Conservation (phyloP, 1,140 invertebrate genomes). For the Euura lappo region DNA sequence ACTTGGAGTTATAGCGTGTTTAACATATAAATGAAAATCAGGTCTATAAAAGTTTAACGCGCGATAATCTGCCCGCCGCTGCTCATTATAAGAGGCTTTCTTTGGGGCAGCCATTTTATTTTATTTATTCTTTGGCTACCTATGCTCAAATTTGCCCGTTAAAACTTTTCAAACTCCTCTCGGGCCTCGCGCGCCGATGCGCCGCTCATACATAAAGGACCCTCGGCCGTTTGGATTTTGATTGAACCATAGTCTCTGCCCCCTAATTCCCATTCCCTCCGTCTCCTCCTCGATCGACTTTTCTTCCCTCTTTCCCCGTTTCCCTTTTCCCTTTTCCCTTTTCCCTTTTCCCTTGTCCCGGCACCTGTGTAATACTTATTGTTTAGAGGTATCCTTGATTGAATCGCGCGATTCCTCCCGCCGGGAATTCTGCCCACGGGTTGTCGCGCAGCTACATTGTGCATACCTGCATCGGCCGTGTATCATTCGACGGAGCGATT, state of each 20-base stretch:
- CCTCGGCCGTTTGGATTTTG: neutral
- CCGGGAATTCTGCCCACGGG: neutral
- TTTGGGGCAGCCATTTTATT: slow-evolving; percentile 1
- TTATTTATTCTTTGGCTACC: slow-evolving; percentile 5
- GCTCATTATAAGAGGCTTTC: neutral
- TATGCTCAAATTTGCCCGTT: neutral
- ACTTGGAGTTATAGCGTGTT: slow-evolving; percentile 5
- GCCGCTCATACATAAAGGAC: neutral
- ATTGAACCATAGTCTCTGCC: too few relatives aligned
- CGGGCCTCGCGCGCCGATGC: neutral
- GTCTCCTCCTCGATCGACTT: too few relatives aligned
- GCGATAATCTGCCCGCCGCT: slow-evolving; percentile 2
- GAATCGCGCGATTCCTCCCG: neutral
- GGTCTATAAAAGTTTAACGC: slow-evolving; percentile 7
- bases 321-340: neutral
- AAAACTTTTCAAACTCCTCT: neutral
- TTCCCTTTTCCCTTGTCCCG: too few relatives aligned
- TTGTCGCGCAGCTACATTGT: too few relatives aligned
- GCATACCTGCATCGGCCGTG: neutral
- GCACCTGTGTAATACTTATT: too few relatives aligned
- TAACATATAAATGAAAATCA: slow-evolving; percentile 7
- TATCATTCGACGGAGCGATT: neutral
- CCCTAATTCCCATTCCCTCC: too few relatives aligned
- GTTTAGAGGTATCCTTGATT: neutral
- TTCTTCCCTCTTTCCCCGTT: neutral